Percentiles rank a stretch among this genome's conserved stretches.
These are phyloP conservation scores for Drosophila anomalata DNA, from an alignment of 2,888 invertebrate genomes.

Conservation along the genomic window DNA sequence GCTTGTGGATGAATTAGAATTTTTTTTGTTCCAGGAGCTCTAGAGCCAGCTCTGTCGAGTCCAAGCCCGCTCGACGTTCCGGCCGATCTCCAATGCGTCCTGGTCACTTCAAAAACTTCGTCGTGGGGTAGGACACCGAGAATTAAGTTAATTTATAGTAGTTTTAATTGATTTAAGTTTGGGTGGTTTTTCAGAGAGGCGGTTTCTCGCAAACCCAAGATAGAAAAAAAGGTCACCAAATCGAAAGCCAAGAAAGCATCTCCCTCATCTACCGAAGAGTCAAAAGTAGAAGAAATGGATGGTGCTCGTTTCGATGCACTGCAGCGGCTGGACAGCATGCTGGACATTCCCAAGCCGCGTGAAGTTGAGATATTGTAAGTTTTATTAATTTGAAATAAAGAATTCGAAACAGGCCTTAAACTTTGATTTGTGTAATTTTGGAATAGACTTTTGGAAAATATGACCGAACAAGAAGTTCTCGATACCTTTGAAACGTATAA, in stretches of 20 bases:
- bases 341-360: slow-evolving; percentile 47
- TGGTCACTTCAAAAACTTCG: slow-evolving; percentile 39
- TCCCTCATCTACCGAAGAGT: background rate
- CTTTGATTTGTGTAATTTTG: background rate
- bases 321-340: slow-evolving; percentile 35
- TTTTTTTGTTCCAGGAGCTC: slow-evolving; percentile 7
- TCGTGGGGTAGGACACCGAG: slow-evolving; percentile 36
- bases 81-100: slow-evolving; percentile 48
- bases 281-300: slow-evolving; percentile 29
- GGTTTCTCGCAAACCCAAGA: background rate
- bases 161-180: background rate
- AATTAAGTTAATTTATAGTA: background rate
- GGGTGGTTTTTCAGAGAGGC: slow-evolving; percentile 9
- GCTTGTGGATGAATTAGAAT: background rate
- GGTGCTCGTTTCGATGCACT: slow-evolving; percentile 20
- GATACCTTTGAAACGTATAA: slow-evolving; percentile 52
- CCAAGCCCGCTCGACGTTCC: slow-evolving; percentile 49
- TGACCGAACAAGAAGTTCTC: slow-evolving; percentile 52
- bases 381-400: slow-evolving; percentile 15
- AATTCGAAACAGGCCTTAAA: slow-evolving; percentile 18
- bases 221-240: background rate
- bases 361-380: slow-evolving; percentile 59
- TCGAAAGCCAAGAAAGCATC: background rate
- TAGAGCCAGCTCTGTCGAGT: slow-evolving; percentile 39
- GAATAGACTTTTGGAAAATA: slow-evolving; percentile 52